Percentiles rank a stretch among this genome's conserved stretches.
Evolutionary conservation across 2,888 invertebrate genomes (phyloP).

Genomic region (Branchellion lobata): DNA sequence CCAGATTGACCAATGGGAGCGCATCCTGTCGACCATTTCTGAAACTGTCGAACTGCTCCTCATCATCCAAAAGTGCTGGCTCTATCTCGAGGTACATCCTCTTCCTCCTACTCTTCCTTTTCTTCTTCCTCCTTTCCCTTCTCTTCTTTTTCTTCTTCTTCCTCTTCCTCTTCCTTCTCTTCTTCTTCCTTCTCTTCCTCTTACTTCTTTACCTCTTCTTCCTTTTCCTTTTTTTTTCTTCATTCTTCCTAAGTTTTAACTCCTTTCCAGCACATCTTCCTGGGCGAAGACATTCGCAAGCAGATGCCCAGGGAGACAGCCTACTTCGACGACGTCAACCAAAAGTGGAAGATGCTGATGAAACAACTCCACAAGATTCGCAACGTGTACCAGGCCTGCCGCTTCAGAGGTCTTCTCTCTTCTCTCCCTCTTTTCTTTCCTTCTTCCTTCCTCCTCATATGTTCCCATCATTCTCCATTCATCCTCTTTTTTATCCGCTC

Average conservation of each 20-base stretch:
- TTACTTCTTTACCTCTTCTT: too few species aligned
- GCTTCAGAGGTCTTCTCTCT: conserved; percentile 58
- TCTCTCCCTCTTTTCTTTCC: background rate
- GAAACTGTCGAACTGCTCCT: conserved; percentile 79
- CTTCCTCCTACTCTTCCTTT: background rate
- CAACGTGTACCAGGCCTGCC: conserved; percentile 62
- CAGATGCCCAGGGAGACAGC: conserved; percentile 73
- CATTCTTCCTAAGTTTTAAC: too few species aligned
- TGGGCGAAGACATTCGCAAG: conserved; percentile 81
- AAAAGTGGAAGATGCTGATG: conserved; percentile 73
- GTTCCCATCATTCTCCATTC: too few species aligned
- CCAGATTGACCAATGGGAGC: conserved; percentile 84
- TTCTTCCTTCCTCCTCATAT: too few species aligned
- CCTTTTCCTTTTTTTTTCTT: too few species aligned
- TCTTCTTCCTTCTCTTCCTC: too few species aligned
- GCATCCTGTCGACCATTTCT: conserved; percentile 76
- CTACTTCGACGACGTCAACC: conserved; percentile 74
- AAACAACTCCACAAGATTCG: conserved; percentile 60
- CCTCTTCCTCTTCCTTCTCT: too few species aligned
- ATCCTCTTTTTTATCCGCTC: too few species aligned
- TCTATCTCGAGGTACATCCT: conserved; percentile 73
- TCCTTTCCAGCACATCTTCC: conserved; percentile 73
- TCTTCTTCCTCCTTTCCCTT: background rate
- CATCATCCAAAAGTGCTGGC: conserved; percentile 80
- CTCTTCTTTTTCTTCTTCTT: background rate